Evolutionary conservation across 2,113 vertebrate genomes (phyloP), one percentile per base, ranked within the genome.

Genomic region (Origma solitaria): DNA sequence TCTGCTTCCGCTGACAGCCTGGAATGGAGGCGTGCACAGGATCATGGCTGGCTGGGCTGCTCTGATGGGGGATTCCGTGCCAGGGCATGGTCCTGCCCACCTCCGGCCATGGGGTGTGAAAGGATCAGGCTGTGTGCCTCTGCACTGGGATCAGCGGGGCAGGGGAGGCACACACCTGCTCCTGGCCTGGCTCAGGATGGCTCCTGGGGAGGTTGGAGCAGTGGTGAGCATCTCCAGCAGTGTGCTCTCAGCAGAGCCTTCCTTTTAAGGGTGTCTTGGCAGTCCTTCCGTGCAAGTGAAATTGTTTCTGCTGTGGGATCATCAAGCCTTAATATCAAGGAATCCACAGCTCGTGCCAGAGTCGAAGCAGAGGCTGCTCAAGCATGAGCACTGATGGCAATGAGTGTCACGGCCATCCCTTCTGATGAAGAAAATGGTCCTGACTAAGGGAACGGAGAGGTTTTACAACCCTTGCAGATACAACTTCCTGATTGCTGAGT

Each of bases 211-310:
- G 57, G 38, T 38, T 2, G 8, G 68, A 92, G 88, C 80, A 83
- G 56, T 50, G 56, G 42, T 15, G 60, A 95, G 37, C 77, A 38
- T 61, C 90, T 78, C 60, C 77, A 93, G 94, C 58, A 80, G 57
- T 0, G 33, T 57, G 35, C 10, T 7, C 42, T 87, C 44, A 10
- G 51, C 89, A 71, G 42, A 80, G 33, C 33, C 71, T 90, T 71
- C 94, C 93, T 96, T 98, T 97, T 96, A 96, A 96, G 96, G 92
- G 77, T 57, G 89, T 92, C 69, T 94, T 96, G 96, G 95, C 86
- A 86, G 79, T 44, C 88, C 86, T 84, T 91, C 66, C 19, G 1
- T 85, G 83, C 79, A 85, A 97, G 92, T 6, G 25, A 96, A 97
- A 94, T 90, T 97, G 68, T 90, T 92, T 83, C 65, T 96, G 60